Evolutionary conservation across 2,113 vertebrate genomes (phyloP), one percentile per base, ranked within the genome.

Genomic region (Bettongia penicillata): DNA sequence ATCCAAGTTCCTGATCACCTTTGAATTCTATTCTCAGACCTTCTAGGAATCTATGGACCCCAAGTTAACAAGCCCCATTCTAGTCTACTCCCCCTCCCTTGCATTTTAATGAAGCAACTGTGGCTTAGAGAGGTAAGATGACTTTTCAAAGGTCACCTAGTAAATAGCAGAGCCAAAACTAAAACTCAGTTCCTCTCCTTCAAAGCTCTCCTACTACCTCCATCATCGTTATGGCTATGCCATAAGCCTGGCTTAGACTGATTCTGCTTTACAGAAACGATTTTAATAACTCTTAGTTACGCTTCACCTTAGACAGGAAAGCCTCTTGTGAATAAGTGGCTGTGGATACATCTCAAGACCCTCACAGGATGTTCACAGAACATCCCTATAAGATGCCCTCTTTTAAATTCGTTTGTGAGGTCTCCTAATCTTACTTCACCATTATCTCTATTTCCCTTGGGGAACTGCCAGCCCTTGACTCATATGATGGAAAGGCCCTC

Each of bases 281-380:
- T 61, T 92, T 95, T 57, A 48, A 26, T 55, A 55, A 91, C 93
- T 89, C 19, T 90, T 90, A 97, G 93, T 53, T 28, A 48, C 5
- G 23, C 90, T 93, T 96, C 68, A 84, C 68, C 68, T 84, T 61
- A 61, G 26, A 31, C 12, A 61, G 57, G 57, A 61, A 61, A 61
- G 57, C 23, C 55, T 95, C 57, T 93, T 92, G n/a, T 52, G 93
- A 93, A 51, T 61, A 48, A 22, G 51, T 1, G 43, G 37, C 47
- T 68, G 16, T 84, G 37, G 16, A n/a, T 43, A 84, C 7, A 43
- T 43, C 4, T 50, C 77, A 91, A 53, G 49, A 94, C 14, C 8
- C 11, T 43, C 91, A 2, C 25, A 52, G 24, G 57, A 95, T 53
- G n/a, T 37, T 23, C 89, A 89, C 53, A 37, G 68, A n/a, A 43